Evolutionary conservation across 1,140 invertebrate species (phyloP), one percentile per base, ranked within the genome.

Genomic region (Copidosoma floridanum): DNA sequence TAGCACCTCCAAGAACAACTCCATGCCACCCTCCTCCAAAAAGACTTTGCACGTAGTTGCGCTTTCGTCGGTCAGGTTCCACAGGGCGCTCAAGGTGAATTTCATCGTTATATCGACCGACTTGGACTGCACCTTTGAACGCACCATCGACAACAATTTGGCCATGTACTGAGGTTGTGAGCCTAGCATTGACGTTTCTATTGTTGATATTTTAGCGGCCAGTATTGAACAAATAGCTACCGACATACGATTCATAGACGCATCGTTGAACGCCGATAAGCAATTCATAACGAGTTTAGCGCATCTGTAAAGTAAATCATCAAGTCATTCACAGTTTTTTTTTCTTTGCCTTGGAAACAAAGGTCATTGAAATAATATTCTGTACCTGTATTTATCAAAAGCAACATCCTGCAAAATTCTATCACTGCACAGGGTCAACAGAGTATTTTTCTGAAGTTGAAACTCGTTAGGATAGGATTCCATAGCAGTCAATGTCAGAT

Each of bases 41-140:
- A 93, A 92, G 3, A 90, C 86, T 65, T 81, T 76, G 70, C 90
- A 93, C 0, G 89, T 90, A 23, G 82, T 82, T 7, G 88, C 85
- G 65, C 87, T 89, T 72, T 90, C 88, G 68, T 90, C 88, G 35
- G 90, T 93, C 20, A 93, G 78, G 79, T 93, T 93, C 91, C 91
- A 93, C 3, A 93, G 76, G 26, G 90, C 90, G 69, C 88, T 90
- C 2, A 93, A 77, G 14, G 90, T 91, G 70, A 92, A 92, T 71
- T 90, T 91, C 71, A 92, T 83, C 2, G 90, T 91, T 26, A 91
- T 89, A 68, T 92, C 89, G 3, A 87, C 83, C 14, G 77, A 77
- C 64, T 78, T 76, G 26, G 80, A 74, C 24, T 86, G 82, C 21
- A 88, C 82, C 68, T 89, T 86, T 21, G 82, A 80, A 53, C 83